Evolutionary conservation across 2,113 vertebrate species (phyloP), one percentile per base, ranked within the genome.

Genomic region (Amblyopsis rosae): DNA sequence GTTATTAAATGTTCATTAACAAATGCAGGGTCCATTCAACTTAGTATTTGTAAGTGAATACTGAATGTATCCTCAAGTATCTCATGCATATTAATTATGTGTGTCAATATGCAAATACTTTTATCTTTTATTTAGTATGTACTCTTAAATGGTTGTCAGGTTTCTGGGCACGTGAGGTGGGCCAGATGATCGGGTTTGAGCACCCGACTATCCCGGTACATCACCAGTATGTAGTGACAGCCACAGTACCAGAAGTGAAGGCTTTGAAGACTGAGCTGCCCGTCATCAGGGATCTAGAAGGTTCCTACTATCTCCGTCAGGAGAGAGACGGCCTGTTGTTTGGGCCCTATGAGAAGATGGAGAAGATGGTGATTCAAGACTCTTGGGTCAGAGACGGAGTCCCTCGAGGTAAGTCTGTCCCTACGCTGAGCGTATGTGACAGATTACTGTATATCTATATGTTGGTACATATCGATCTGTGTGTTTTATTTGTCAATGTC

Each of bases 121-220:
- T 41, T 41, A 41, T 41, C 35, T 41, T 41, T 41, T 41, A 41
- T 41, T 41, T 8, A 41, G 35, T 41, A 41, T 8, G 35, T 41
- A 41, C 7, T 41, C 35, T 45, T 17, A 35, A 62, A 66, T 61
- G 13, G 50, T 54, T 46, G 48, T 57, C 72, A 99, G 98, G 97
- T 59, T 98, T 99, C 87, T 99, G 98, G 98, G 96, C 97, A 5
- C 91, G 92, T 62, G 97, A 99, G 65, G 86, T 99, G 71, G 96
- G 98, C 15, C 86, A 95, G 53, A 90, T 98, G 93, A 92, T 98
- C 56, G 98, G 96, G 51, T 79, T 98, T 3, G 91, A 95, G 0
- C 98, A 99, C 75, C 95, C 96, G 45, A 94, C 97, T 55, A 92
- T 99, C 82, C 96, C 98, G 0, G 96, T 99, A 65, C 97, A 99